Percentiles rank a stretch among this genome's conserved stretches.
Evolutionary conservation across 2,888 invertebrate genomes (phyloP).

Genomic region (Drosophila mettleri): DNA sequence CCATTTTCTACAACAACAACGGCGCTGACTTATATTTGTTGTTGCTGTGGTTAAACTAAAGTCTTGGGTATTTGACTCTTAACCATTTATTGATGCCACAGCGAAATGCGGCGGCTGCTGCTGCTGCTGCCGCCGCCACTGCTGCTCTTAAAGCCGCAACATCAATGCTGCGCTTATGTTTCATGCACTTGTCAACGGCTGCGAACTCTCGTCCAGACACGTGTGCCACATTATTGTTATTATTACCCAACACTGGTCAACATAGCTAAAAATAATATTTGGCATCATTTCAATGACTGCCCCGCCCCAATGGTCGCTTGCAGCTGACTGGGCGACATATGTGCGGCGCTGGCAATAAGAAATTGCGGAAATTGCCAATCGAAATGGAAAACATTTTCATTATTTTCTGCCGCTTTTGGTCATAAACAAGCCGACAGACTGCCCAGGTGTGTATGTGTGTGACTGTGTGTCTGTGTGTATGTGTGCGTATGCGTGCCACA

Average conservation of each 20-base stretch:
- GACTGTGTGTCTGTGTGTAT: slow-evolving; percentile 14
- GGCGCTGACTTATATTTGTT: slow-evolving; percentile 31
- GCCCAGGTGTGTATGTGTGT: slow-evolving; percentile 56
- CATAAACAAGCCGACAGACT: slow-evolving; percentile 65
- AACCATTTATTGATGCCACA: slow-evolving; percentile 47
- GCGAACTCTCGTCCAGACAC: slow-evolving; percentile 9
- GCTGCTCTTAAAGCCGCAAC: slow-evolving; percentile 10
- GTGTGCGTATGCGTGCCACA: slow-evolving; percentile 31
- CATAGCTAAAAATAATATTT: slow-evolving; percentile 16
- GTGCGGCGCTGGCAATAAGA: slow-evolving; percentile 55
- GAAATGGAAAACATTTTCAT: slow-evolving; percentile 83
- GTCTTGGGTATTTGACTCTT: slow-evolving; percentile 37
- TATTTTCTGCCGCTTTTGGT: slow-evolving; percentile 62
- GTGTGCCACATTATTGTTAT: slow-evolving; percentile 13
- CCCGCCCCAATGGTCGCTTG: no score
- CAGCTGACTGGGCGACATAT: slow-evolving; percentile 56
- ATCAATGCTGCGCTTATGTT: not conserved
- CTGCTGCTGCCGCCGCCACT: not conserved
- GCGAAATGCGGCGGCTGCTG: not conserved
- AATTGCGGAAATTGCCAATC: slow-evolving; percentile 82
- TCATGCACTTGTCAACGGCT: slow-evolving; percentile 12
- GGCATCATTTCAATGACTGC: slow-evolving; percentile 21
- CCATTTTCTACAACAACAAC: slow-evolving; percentile 56
- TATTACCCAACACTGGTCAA: slow-evolving; percentile 22
- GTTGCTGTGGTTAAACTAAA: slow-evolving; percentile 26